Conservation (phyloP, 2,113 vertebrate genomes). For the Acrocephalus arundinaceus region DNA sequence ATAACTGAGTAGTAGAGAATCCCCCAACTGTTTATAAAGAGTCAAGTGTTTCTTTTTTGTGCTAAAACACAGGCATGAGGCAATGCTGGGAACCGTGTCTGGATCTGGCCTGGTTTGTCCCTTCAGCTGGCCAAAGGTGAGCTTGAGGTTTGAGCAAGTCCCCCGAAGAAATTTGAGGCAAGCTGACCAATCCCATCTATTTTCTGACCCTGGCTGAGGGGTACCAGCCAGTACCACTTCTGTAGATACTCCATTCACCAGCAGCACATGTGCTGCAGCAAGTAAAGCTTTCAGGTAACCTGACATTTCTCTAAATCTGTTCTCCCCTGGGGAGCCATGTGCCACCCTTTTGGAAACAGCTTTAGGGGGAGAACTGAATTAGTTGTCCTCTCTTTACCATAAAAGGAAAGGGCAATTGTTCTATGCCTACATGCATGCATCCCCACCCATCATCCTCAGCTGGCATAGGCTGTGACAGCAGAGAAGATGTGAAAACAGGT, state of each 20-base stretch:
- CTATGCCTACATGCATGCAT: rapidly evolving
- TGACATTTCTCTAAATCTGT: neutral
- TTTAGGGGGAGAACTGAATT: neutral
- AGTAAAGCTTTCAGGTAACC: neutral
- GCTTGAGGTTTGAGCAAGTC: neutral
- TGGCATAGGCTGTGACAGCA: neutral
- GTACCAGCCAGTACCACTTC: neutral
- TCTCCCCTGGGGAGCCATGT: neutral
- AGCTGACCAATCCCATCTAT: neutral
- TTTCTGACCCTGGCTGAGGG: neutral
- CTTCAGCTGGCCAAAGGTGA: neutral
- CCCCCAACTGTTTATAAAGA: neutral
- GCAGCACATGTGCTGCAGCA: neutral
- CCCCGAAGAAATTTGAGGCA: neutral
- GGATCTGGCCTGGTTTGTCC: neutral
- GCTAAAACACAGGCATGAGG: neutral
- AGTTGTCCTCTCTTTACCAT: neutral
- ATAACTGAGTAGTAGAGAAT: neutral
- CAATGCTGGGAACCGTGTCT: neutral
- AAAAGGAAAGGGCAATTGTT: neutral
- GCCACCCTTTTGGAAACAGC: neutral
- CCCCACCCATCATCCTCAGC: neutral
- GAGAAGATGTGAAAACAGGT: neutral
- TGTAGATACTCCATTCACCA: neutral
- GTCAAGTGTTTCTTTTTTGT: neutral